A percentile compares a stretch with the other conserved stretches of the same genome.
Evolutionary conservation across 2,113 vertebrate species (phyloP).

Genomic region (Eolophus roseicapilla): DNA sequence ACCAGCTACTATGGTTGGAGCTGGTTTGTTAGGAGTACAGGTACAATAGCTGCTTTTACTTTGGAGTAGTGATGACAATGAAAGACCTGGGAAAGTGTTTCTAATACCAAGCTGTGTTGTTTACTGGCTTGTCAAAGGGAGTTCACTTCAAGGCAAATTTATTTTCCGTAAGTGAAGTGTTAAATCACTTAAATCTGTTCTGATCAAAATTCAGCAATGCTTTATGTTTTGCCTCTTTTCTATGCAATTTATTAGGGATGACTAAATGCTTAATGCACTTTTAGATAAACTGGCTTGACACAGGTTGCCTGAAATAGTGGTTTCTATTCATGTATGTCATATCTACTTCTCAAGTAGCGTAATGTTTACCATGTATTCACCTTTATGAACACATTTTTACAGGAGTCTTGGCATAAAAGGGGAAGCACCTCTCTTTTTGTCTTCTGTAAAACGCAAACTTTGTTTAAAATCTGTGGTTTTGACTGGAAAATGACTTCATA

Average conservation of each 20-base stretch:
- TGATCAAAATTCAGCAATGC: not conserved
- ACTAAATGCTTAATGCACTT: not conserved
- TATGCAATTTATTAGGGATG: not conserved
- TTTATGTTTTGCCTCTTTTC: not conserved
- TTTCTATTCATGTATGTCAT: not conserved
- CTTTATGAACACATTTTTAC: not conserved
- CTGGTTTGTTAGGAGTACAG: not conserved
- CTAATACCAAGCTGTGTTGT: not conserved
- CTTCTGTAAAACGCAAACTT: not conserved
- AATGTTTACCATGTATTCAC: not conserved
- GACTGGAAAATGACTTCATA: not conserved
- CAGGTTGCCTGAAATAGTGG: not conserved
- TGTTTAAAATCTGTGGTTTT: not conserved
- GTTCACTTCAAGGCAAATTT: not conserved
- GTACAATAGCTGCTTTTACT: not conserved
- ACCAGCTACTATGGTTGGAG: not conserved
- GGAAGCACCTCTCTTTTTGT: not conserved
- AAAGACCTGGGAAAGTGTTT: not conserved
- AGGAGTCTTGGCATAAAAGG: not conserved
- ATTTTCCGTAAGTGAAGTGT: not conserved
- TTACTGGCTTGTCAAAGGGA: not conserved
- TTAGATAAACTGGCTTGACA: not conserved
- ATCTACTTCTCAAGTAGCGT: not conserved
- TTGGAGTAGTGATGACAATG: not conserved
- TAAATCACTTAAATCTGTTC: not conserved